These are phyloP conservation scores for Dromococcyx pavoninus DNA, from an alignment of 2,797 vertebrate genomes.

Conservation along the genomic window DNA sequence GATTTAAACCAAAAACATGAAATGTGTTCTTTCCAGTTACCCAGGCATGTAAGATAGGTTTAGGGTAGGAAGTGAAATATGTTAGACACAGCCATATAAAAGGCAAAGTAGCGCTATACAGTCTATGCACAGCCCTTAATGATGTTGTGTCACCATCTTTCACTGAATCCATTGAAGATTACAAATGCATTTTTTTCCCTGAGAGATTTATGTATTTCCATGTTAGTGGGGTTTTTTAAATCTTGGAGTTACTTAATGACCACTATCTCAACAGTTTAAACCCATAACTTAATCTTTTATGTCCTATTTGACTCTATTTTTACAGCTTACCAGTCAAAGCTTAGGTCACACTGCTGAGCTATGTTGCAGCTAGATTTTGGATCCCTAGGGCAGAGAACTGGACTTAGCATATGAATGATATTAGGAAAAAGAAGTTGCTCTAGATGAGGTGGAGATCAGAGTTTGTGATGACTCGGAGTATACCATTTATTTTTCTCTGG, in stretches of 20 bases:
- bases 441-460: not conserved
- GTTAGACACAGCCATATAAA: not conserved
- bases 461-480: not conserved
- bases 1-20: not conserved
- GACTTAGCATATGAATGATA: not conserved
- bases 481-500: not conserved
- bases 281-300: not conserved
- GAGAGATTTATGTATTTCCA: not conserved
- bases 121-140: no score
- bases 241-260: not conserved
- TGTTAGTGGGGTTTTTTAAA: not conserved
- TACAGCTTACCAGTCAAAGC: not conserved
- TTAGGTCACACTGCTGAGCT: not conserved
- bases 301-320: not conserved
- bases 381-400: not conserved
- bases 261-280: not conserved
- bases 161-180: not conserved
- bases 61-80: not conserved
- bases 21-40: not conserved
- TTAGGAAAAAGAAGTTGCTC: not conserved
- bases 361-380: not conserved
- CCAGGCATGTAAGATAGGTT: not conserved
- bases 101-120: no score
- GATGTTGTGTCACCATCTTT: not conserved
- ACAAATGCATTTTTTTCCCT: not conserved